Conservation (phyloP, 2,888 invertebrate species). For the Dolomedes plantarius region DNA sequence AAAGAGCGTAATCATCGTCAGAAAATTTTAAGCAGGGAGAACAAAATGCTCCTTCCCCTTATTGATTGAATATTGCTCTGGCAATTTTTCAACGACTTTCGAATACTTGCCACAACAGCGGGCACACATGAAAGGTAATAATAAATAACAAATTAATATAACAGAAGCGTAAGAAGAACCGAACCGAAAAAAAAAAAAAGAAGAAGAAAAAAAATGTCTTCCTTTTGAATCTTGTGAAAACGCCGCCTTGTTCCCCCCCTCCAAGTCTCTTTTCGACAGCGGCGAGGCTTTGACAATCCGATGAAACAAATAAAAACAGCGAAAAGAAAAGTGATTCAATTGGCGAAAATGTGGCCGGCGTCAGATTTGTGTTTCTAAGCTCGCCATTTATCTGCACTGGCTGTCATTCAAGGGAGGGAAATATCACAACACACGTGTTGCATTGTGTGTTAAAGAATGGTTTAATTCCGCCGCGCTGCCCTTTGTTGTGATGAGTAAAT, state of each 20-base stretch:
- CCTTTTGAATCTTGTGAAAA: conserved; percentile 20
- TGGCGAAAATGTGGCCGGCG: conserved; percentile 12
- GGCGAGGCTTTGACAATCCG: conserved; percentile 7
- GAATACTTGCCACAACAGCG: background rate
- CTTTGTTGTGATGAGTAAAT: background rate
- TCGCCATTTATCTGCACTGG: conserved; percentile 6
- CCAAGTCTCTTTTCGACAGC: conserved; percentile 7
- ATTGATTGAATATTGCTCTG: background rate
- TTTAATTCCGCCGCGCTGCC: conserved; percentile 4
- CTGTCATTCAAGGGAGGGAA: background rate
- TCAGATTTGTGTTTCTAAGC: conserved; percentile 13
- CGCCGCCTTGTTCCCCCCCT: background rate
- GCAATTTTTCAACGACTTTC: conserved; percentile 10
- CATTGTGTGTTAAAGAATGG: conserved; percentile 4
- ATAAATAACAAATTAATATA: conserved; percentile 7
- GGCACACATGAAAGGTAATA: background rate
- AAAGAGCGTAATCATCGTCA: background rate
- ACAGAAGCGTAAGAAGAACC: background rate
- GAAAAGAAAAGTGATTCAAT: conserved; percentile 6
- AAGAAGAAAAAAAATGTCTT: conserved; percentile 3
- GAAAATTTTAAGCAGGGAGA: background rate
- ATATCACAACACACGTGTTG: background rate
- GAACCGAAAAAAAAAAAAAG: background rate
- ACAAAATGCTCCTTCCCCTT: background rate
- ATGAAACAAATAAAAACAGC: background rate